These are phyloP conservation scores for Rhinoraja longicauda DNA, from an alignment of 2,797 vertebrate species.

Conservation along the genomic window DNA sequence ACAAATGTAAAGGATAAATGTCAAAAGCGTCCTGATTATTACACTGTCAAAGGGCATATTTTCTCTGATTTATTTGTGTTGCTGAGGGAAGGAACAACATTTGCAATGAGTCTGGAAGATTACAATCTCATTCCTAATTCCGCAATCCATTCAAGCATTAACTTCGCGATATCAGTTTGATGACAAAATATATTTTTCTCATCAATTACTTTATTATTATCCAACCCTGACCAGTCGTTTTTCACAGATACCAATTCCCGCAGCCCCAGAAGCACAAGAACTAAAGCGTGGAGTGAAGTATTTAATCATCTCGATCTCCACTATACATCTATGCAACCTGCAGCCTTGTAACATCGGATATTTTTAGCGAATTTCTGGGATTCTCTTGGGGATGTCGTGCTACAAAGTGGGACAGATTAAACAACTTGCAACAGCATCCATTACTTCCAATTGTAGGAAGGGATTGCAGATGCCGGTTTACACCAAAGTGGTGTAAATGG, in stretches of 20 bases:
- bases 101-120: background rate
- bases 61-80: slow-evolving; percentile 1
- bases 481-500: no score
- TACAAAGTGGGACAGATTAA: background rate
- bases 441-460: background rate
- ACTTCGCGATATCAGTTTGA: slow-evolving; percentile 15
- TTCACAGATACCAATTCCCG: slow-evolving; percentile 26
- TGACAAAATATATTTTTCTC: slow-evolving; percentile 21
- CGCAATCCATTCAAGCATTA: background rate
- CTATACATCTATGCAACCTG: slow-evolving; percentile 16
- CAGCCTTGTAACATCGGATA: slow-evolving; percentile 24
- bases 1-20: background rate
- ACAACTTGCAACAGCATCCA: background rate
- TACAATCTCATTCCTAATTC: background rate
- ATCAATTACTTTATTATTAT: slow-evolving; percentile 17
- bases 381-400: slow-evolving; percentile 25
- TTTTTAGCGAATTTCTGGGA: slow-evolving; percentile 9
- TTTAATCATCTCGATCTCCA: background rate
- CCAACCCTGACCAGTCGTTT: background rate
- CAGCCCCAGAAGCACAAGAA: background rate
- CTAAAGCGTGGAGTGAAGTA: background rate
- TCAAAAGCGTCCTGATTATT: background rate
- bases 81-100: background rate
- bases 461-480: no score
- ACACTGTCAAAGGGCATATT: background rate